These are phyloP conservation scores for Dioctria rufipes DNA, from an alignment of 2,888 invertebrate species.

Conservation along the genomic window DNA sequence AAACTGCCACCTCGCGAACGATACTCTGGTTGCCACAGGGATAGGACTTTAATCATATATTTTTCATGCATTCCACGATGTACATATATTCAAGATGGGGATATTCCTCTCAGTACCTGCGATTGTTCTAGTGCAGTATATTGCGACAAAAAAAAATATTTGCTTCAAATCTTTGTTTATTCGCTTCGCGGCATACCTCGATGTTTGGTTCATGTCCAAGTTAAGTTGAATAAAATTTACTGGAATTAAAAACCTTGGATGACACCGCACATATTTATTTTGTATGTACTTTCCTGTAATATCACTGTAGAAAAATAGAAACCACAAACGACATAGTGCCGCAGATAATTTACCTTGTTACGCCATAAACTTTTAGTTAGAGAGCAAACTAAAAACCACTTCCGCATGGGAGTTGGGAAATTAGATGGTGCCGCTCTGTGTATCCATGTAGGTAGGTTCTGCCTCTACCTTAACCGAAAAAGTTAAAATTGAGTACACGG, in stretches of 20 bases:
- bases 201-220: conserved; percentile 39
- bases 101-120: background rate
- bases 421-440: conserved; percentile 32
- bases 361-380: conserved; percentile 26
- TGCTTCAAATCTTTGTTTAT: conserved; percentile 39
- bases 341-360: conserved; percentile 46
- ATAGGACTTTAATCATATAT: conserved; percentile 24
- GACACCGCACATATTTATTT: conserved; percentile 5
- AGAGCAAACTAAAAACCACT: conserved; percentile 8
- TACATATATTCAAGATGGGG: conserved; percentile 1
- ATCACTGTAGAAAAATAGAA: background rate
- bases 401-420: conserved; percentile 36
- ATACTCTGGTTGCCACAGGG: background rate
- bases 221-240: conserved; percentile 53
- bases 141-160: conserved; percentile 9
- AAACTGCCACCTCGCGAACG: background rate
- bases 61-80: conserved; percentile 11
- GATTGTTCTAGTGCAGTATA: background rate
- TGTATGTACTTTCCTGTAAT: background rate
- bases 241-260: conserved; percentile 45
- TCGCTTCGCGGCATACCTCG: conserved; percentile 31
- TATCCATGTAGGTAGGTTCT: background rate
- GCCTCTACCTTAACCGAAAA: conserved; percentile 5
- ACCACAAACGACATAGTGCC: conserved; percentile 19
- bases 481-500: conserved; percentile 31